Evolutionary conservation across 2,888 invertebrate species (phyloP).

Genomic region (Oscheius onirici): DNA sequence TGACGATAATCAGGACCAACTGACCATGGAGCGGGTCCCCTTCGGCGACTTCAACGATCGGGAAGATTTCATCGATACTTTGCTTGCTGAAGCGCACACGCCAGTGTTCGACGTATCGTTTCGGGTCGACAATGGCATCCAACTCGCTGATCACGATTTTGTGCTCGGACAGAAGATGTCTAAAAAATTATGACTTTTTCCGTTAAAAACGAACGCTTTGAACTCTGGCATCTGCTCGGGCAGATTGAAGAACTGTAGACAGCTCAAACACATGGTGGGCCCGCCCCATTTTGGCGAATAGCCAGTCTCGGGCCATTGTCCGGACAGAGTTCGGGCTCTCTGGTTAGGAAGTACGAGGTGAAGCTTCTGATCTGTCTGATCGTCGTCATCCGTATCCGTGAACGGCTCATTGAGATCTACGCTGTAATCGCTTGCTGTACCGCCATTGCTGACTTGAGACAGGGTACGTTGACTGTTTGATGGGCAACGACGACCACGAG

Average conservation of each 20-base stretch:
- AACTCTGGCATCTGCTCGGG: conserved; percentile 65
- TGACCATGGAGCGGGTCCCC: conserved; percentile 41
- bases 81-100: conserved; percentile 69
- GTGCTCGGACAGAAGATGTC: conserved; percentile 68
- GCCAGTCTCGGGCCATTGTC: conserved; percentile 59
- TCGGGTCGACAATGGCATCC: conserved; percentile 70
- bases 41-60: conserved; percentile 59
- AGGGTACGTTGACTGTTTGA: conserved; percentile 42
- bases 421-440: conserved; percentile 33
- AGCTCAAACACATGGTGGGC: conserved; percentile 71
- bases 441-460: conserved; percentile 62
- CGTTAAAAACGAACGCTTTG: conserved; percentile 35
- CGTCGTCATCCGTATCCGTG: conserved; percentile 69
- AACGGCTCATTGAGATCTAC: conserved; percentile 71
- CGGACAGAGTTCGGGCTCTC: conserved; percentile 64
- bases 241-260: conserved; percentile 71
- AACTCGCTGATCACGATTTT: conserved; percentile 69
- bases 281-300: conserved; percentile 71
- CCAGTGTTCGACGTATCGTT: conserved; percentile 71
- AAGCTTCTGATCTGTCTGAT: conserved; percentile 55
- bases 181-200: neutral
- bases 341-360: conserved; percentile 59
- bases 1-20: too few relatives aligned
- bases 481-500: neutral
- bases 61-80: conserved; percentile 66